Evolutionary conservation across 2,888 invertebrate genomes (phyloP).

Genomic region (Latrodectus elegans): DNA sequence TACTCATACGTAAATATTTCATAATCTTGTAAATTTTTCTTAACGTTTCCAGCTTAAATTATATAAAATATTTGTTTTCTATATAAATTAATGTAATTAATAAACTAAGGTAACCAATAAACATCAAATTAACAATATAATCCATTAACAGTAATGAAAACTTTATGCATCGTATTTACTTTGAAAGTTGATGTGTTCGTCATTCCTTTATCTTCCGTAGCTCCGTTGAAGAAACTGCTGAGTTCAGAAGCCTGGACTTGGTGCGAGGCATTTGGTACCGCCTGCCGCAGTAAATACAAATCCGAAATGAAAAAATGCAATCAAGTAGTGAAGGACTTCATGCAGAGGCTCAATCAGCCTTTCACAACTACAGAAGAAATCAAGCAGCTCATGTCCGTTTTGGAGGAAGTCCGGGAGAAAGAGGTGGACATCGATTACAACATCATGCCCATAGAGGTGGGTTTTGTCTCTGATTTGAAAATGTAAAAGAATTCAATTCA

Average conservation of each 20-base stretch:
- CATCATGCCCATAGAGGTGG: constrained; percentile 93
- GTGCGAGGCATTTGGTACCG: constrained; percentile 75
- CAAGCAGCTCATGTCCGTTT: constrained; percentile 91
- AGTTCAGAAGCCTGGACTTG: constrained; percentile 79
- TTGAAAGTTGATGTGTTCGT: too few relatives aligned
- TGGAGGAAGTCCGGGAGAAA: constrained; percentile 93
- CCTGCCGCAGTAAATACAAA: constrained; percentile 75
- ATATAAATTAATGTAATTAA: too few relatives aligned
- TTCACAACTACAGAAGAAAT: constrained; percentile 95
- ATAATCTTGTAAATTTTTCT: too few relatives aligned
- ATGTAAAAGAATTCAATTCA: too few relatives aligned
- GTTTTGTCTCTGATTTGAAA: too few relatives aligned
- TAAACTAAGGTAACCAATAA: too few relatives aligned
- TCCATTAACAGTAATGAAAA: too few relatives aligned
- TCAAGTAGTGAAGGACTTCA: constrained; percentile 93
- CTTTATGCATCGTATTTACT: too few relatives aligned
- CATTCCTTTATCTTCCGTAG: background rate
- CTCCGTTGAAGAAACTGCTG: constrained; percentile 78
- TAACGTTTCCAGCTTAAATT: too few relatives aligned
- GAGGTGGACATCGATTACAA: constrained; percentile 96
- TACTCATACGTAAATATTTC: too few relatives aligned
- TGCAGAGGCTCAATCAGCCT: constrained; percentile 88
- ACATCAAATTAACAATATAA: too few relatives aligned
- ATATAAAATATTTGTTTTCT: too few relatives aligned
- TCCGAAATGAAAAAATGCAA: constrained; percentile 78